These are phyloP conservation scores for Hemibagrus guttatus DNA, from an alignment of 2,797 vertebrate species.

Conservation along the genomic window DNA sequence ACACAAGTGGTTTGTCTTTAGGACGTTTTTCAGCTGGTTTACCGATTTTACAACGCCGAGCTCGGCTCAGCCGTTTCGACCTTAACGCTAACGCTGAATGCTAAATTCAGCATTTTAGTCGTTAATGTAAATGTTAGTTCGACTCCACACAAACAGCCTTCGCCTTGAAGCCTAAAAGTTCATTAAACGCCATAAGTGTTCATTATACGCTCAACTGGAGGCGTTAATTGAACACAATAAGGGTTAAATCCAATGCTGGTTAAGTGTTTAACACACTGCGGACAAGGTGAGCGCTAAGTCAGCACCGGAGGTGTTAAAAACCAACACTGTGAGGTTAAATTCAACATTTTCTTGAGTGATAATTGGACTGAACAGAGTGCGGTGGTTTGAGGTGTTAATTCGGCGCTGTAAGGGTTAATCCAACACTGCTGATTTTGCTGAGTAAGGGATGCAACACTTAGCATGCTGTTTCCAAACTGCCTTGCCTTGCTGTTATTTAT, in stretches of 20 bases:
- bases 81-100: too few relatives aligned
- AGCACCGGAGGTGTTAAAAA: conserved; percentile 8
- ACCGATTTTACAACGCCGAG: too few relatives aligned
- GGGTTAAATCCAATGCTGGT: neutral
- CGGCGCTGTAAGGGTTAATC: conserved; percentile 5
- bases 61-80: too few relatives aligned
- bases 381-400: conserved; percentile 9
- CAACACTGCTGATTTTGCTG: conserved; percentile 17
- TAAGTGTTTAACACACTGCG: neutral
- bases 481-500: conserved; percentile 40
- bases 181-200: neutral
- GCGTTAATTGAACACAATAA: conserved; percentile 13
- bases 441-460: conserved; percentile 20
- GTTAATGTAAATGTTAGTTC: neutral
- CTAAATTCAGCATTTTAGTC: neutral
- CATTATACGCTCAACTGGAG: neutral
- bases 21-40: too few relatives aligned
- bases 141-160: neutral
- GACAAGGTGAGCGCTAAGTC: conserved; percentile 8
- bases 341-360: conserved; percentile 6
- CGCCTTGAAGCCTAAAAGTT: neutral
- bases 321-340: conserved; percentile 4
- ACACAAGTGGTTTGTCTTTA: too few relatives aligned
- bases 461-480: conserved; percentile 39
- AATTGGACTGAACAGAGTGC: neutral